These are phyloP conservation scores for Cyanoderma ruficeps DNA, from an alignment of 2,113 vertebrate genomes.

Conservation along the genomic window DNA sequence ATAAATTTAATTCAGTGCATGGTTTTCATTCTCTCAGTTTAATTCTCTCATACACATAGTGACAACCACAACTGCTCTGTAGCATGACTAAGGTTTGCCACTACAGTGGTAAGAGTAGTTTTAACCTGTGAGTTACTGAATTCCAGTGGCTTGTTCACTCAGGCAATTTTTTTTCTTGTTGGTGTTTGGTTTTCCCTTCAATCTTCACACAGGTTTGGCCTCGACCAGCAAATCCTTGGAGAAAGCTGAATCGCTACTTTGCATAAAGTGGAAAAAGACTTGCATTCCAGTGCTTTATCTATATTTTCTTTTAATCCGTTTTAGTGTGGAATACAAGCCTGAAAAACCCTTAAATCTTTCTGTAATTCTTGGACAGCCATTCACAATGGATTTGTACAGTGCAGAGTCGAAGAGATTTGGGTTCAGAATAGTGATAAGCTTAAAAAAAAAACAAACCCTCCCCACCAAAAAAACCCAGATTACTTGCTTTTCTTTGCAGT, in stretches of 20 bases:
- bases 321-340: constrained; percentile 37
- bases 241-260: constrained; percentile 2
- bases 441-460: not conserved
- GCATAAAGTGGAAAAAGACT: constrained; percentile 9
- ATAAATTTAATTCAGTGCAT: not conserved
- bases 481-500: not conserved
- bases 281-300: constrained; percentile 29
- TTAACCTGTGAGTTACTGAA: not conserved
- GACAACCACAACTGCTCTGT: not conserved
- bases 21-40: not conserved
- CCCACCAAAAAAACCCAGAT: not conserved
- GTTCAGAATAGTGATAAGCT: constrained; percentile 1
- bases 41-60: not conserved
- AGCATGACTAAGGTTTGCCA: not conserved
- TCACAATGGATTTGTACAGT: constrained; percentile 19
- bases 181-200: not conserved
- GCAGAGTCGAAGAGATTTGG: not conserved
- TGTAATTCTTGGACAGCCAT: constrained; percentile 41
- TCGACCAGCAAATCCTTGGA: not conserved
- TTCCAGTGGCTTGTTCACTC: not conserved
- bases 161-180: not conserved
- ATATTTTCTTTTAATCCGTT: constrained; percentile 45
- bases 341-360: constrained; percentile 12
- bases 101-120: not conserved
- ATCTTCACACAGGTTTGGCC: not conserved